Evolutionary conservation across 2,888 invertebrate species (phyloP).

Genomic region (Scaeva pyrastri): DNA sequence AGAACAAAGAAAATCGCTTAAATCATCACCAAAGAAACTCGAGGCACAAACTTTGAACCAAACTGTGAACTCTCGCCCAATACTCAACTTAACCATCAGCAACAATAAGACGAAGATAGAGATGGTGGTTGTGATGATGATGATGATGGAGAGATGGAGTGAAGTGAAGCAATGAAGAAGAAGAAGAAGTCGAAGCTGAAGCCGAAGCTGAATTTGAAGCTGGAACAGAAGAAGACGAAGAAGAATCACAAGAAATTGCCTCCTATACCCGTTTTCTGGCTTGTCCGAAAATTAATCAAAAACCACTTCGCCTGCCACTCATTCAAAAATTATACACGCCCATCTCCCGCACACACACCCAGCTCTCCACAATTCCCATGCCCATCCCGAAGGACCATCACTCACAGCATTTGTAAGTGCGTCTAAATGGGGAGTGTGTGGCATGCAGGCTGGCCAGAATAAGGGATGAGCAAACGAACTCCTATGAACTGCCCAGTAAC

Average conservation of each 20-base stretch:
- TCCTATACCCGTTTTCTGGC: conserved; percentile 73
- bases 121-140: conserved; percentile 30
- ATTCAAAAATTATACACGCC: conserved; percentile 77
- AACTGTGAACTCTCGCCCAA: conserved; percentile 47
- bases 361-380: conserved; percentile 56
- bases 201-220: no score
- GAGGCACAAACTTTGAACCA: conserved; percentile 64
- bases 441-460: conserved; percentile 20
- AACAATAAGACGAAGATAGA: conserved; percentile 39
- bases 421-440: conserved; percentile 35
- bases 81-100: conserved; percentile 25
- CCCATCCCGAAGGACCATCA: conserved; percentile 72
- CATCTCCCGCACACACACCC: conserved; percentile 77
- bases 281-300: conserved; percentile 78
- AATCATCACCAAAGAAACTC: conserved; percentile 74
- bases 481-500: conserved; percentile 61
- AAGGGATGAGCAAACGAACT: conserved; percentile 54
- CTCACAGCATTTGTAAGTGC: conserved; percentile 69
- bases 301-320: conserved; percentile 78
- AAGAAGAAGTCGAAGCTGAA: no score
- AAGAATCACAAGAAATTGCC: conserved; percentile 69
- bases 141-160: not conserved
- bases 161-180: not conserved
- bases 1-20: conserved; percentile 75
- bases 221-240: conserved; percentile 37